These are phyloP conservation scores for Ips nitidus DNA, from an alignment of 1,140 invertebrate species.

Conservation along the genomic window DNA sequence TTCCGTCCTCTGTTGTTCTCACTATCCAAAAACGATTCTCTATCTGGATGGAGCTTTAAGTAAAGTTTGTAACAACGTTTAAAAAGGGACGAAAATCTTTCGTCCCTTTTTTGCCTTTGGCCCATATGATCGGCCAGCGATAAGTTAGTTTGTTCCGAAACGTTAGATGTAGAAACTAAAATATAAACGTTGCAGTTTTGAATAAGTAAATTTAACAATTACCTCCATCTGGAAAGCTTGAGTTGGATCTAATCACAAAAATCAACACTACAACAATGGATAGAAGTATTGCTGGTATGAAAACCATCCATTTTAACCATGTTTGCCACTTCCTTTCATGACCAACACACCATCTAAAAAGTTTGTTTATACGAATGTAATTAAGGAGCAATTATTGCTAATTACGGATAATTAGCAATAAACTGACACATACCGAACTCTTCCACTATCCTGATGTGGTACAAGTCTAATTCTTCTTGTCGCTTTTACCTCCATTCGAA, in stretches of 20 bases:
- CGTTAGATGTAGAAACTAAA: too few relatives aligned
- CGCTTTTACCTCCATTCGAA: slow-evolving; percentile 30
- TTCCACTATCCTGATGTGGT: slow-evolving; percentile 35
- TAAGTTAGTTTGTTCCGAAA: neutral
- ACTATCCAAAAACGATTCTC: slow-evolving; percentile 26
- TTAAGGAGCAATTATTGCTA: neutral
- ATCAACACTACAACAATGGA: slow-evolving; percentile 38
- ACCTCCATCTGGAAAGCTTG: neutral
- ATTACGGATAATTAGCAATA: neutral
- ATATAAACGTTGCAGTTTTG: too few relatives aligned
- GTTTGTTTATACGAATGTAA: slow-evolving; percentile 9
- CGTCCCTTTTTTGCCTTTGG: slow-evolving; percentile 20
- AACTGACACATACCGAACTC: slow-evolving; percentile 36
- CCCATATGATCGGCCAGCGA: slow-evolving; percentile 4
- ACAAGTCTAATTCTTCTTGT: slow-evolving; percentile 35
- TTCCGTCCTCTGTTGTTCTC: slow-evolving; percentile 31
- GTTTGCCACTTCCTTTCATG: slow-evolving; percentile 44
- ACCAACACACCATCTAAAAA: slow-evolving; percentile 48
- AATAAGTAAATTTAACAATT: too few relatives aligned
- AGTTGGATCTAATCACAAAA: slow-evolving; percentile 28
- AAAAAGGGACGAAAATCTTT: slow-evolving; percentile 33
- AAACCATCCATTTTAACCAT: slow-evolving; percentile 44
- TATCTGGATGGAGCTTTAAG: slow-evolving; percentile 19
- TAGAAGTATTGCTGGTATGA: slow-evolving; percentile 45
- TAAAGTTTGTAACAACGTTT: slow-evolving; percentile 36